phyloP scores from a whole-genome alignment of 2,888 invertebrate genomes.

The Cremastinae sp. region DNA sequence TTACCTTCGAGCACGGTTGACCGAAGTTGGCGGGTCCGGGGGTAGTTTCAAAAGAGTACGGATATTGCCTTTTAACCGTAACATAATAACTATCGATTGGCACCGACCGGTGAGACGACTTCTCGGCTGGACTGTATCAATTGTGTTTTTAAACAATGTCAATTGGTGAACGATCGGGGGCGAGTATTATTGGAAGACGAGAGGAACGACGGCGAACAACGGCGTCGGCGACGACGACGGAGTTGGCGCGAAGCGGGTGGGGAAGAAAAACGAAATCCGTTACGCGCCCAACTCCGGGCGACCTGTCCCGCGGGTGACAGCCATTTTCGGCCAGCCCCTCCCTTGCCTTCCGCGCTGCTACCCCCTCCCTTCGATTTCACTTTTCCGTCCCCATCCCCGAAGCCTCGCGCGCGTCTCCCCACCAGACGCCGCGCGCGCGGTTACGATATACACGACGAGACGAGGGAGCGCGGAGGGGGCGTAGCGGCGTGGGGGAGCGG shows the following conservation, averaged over 20 bases:
- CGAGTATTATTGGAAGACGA: conserved; percentile 26
- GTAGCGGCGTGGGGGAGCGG: no score
- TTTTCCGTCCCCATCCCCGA: conserved; percentile 59
- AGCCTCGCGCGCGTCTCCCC: not conserved
- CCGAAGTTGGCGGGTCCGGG: conserved; percentile 65
- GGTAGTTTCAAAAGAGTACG: conserved; percentile 69
- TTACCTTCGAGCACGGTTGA: conserved; percentile 70
- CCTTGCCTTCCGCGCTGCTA: conserved; percentile 73
- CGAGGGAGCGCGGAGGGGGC: no score
- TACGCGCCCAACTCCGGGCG: conserved; percentile 74
- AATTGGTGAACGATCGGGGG: conserved; percentile 68
- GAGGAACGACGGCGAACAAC: conserved; percentile 37
- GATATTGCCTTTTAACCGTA: conserved; percentile 69
- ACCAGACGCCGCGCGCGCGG: not conserved
- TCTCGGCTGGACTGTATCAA: conserved; percentile 60
- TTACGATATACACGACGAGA: not conserved
- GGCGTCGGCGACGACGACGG: no score
- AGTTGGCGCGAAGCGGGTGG: conserved; percentile 64
- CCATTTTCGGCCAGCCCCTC: conserved; percentile 79
- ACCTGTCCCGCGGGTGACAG: conserved; percentile 76
- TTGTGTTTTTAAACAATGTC: conserved; percentile 72
- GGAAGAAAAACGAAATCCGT: conserved; percentile 58
- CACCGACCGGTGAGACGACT: not conserved
- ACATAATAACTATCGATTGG: conserved; percentile 75
- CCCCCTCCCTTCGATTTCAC: conserved; percentile 46